Evolutionary conservation across 2,113 vertebrate species (phyloP), one percentile per base, ranked within the genome.

Genomic region (Condylura cristata): DNA sequence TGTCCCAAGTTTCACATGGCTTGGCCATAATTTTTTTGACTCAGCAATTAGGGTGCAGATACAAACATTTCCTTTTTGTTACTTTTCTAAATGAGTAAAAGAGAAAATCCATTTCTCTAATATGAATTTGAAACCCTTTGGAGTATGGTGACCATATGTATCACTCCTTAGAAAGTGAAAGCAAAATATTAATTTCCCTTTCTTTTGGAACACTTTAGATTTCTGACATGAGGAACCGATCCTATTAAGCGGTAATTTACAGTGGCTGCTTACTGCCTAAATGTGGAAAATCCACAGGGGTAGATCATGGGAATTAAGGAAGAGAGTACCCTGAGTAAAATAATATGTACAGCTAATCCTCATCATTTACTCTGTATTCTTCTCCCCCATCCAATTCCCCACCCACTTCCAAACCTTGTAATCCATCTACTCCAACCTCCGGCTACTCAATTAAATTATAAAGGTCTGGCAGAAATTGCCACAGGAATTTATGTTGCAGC

Each of bases 151-250:
- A 95, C 89, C 97, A 97, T 94, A 97, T 86, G 94, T 75, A 97
- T 72, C 84, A 94, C 94, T 93, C 81, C 68, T 94, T 79, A 89
- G 96, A 98, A 97, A 97, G 70, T 96, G 68, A 96, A 97, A 97
- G 74, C 71, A 82, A 96, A 92, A 97, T 89, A 96, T 61, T 97
- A 92, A 97, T 97, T 98, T 98, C 94, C 61, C 91, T 96, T 97
- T 97, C 83, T 96, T 44, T 61, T 96, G 93, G 95, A 98, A 96
- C 93, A 97, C 51, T 79, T 94, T 92, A 94, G 78, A 95, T 96
- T 97, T 94, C 76, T 96, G 94, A 97, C 97, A 97, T 92, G 93
- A 97, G 87, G 80, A 98, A 92, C 65, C 90, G 75, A 95, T 96
- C 76, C 61, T 60, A 72, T 94, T 96, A 95, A 97, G 51, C 94